Evolutionary conservation across 2,797 vertebrate genomes (phyloP).

Genomic region (Phoxinus dragarum): DNA sequence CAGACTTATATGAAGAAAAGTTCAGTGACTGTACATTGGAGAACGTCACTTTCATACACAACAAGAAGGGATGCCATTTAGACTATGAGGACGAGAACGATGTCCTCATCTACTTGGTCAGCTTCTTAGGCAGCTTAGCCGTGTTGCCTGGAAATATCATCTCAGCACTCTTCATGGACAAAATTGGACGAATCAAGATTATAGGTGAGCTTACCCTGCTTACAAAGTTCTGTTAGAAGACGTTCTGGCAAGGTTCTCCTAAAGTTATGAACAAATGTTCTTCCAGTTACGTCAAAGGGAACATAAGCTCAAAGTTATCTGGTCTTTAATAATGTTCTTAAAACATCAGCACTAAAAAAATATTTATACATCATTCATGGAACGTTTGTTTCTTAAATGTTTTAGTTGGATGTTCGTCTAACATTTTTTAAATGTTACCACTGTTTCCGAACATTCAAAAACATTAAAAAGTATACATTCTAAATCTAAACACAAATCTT

Average conservation of each 20-base stretch:
- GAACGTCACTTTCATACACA: conserved; percentile 82
- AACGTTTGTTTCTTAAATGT: background rate
- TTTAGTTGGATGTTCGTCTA: background rate
- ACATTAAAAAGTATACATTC: too few relatives aligned
- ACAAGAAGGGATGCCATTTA: conserved; percentile 89
- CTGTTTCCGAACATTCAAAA: background rate
- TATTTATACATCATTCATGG: background rate
- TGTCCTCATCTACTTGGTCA: conserved; percentile 93
- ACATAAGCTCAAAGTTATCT: too few relatives aligned
- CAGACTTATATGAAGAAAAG: conserved; percentile 90
- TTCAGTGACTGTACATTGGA: conserved; percentile 88
- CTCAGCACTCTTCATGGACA: conserved; percentile 95
- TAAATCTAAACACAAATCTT: too few relatives aligned
- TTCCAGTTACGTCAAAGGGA: background rate
- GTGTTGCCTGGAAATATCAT: conserved; percentile 96
- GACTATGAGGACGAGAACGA: conserved; percentile 89
- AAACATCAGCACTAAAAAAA: background rate
- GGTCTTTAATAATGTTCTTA: too few relatives aligned
- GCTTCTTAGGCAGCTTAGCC: conserved; percentile 93
- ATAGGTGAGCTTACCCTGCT: conserved; percentile 83
- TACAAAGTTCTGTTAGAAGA: background rate
- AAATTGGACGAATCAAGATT: conserved; percentile 92
- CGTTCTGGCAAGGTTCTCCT: background rate
- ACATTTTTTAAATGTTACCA: background rate
- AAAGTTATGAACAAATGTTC: background rate